Evolutionary conservation across 2,888 invertebrate species (phyloP).

Genomic region (Choreutis nemorana): DNA sequence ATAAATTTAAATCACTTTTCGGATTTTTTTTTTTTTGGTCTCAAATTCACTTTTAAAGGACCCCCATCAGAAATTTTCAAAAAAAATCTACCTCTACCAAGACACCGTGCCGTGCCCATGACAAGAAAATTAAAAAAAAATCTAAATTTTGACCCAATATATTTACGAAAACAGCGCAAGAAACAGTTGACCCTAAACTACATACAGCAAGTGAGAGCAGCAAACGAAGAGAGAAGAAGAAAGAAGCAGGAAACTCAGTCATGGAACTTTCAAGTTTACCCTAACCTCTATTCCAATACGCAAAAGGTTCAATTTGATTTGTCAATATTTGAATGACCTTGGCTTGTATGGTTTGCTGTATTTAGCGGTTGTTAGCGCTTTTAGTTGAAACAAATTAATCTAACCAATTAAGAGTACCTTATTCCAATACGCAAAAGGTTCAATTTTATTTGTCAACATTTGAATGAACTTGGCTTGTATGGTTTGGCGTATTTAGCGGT

Average conservation of each 20-base stretch:
- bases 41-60: too few species aligned
- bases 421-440: conserved; percentile 87
- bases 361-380: background rate
- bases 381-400: too few species aligned
- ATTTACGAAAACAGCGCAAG: too few species aligned
- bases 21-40: too few species aligned
- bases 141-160: too few species aligned
- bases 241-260: conserved; percentile 59
- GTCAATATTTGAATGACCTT: background rate
- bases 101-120: too few species aligned
- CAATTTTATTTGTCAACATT: conserved; percentile 12
- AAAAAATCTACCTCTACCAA: too few species aligned
- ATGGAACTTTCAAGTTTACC: conserved; percentile 87
- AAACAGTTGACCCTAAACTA: conserved; percentile 47
- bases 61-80: too few species aligned
- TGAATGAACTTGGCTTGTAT: background rate
- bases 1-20: too few species aligned
- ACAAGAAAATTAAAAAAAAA: too few species aligned
- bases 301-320: conserved; percentile 73
- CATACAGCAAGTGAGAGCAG: conserved; percentile 51
- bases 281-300: conserved; percentile 82
- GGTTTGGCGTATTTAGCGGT: background rate
- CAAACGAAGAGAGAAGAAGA: conserved; percentile 40
- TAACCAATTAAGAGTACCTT: too few species aligned
- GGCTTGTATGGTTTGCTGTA: background rate